A percentile compares a stretch with the other conserved stretches of the same genome.
Evolutionary conservation across 2,888 invertebrate genomes (phyloP).

Genomic region (Clusia tigrina): DNA sequence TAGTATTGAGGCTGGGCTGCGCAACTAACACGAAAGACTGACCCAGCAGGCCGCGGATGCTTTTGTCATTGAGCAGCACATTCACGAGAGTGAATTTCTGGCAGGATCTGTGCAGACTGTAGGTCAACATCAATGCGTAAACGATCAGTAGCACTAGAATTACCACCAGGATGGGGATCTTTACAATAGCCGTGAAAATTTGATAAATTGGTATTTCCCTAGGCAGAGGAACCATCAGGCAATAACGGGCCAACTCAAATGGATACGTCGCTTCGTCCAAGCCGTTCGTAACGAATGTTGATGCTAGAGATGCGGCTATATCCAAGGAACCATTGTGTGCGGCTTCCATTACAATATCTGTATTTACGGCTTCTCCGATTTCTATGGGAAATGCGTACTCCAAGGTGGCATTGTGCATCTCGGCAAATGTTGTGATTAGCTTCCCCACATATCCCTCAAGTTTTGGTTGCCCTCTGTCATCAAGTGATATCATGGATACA

Average conservation of each 20-base stretch:
- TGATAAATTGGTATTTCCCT: constrained; percentile 24
- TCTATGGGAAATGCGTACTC: neutral
- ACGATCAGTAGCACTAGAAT: constrained; percentile 29
- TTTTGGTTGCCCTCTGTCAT: constrained; percentile 21
- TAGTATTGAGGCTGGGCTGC: constrained; percentile 27
- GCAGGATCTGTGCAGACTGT: constrained; percentile 35
- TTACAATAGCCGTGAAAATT: constrained; percentile 36
- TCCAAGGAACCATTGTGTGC: constrained; percentile 28
- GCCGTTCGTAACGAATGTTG: neutral
- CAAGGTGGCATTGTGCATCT: constrained; percentile 41
- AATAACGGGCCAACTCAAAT: constrained; percentile 28
- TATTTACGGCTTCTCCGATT: neutral
- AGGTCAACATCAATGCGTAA: constrained; percentile 38
- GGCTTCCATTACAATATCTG: neutral
- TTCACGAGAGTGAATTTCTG: constrained; percentile 27
- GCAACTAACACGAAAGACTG: constrained; percentile 38
- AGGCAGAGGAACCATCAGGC: constrained; percentile 44
- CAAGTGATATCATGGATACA: constrained; percentile 35
- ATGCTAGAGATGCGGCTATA: constrained; percentile 24
- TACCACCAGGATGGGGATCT: constrained; percentile 24
- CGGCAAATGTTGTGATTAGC: constrained; percentile 37
- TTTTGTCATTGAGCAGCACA: constrained; percentile 42
- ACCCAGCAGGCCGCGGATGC: constrained; percentile 44
- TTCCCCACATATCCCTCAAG: constrained; percentile 38
- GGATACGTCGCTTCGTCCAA: constrained; percentile 37